phyloP scores from a whole-genome alignment of 2,888 invertebrate genomes.

The Leistus spinibarbis region DNA sequence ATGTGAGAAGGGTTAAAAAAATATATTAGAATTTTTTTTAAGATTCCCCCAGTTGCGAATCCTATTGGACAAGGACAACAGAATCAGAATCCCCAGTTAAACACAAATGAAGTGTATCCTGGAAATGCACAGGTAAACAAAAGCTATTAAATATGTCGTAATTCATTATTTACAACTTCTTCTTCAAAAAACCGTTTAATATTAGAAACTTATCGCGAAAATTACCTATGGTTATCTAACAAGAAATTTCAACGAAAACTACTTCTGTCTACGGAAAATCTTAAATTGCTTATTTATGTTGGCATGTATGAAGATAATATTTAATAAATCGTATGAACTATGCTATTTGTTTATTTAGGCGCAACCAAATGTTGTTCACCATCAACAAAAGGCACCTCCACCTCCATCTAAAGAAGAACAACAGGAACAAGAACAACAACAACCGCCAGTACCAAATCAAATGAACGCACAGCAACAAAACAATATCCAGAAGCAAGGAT shows the following conservation, averaged over 20 bases:
- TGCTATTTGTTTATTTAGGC: background rate
- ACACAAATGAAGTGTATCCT: conserved; percentile 42
- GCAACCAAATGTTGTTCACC: background rate
- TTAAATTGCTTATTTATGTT: too few relatives aligned
- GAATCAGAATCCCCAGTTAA: conserved; percentile 32
- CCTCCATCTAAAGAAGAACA: background rate
- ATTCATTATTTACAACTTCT: background rate
- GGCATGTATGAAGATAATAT: background rate
- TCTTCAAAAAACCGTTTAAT: background rate
- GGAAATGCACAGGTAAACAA: conserved; percentile 28
- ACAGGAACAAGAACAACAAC: conserved; percentile 43
- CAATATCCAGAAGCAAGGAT: conserved; percentile 41
- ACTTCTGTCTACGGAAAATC: too few relatives aligned
- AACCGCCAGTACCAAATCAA: conserved; percentile 40
- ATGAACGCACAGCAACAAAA: conserved; percentile 43
- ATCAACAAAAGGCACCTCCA: background rate
- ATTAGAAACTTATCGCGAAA: too few relatives aligned
- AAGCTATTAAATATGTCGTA: background rate
- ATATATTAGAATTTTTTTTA: background rate
- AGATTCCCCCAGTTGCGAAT: conserved; percentile 27
- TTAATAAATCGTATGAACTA: background rate
- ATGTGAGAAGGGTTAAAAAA: too few relatives aligned
- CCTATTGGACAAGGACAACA: conserved; percentile 14
- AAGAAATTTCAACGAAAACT: too few relatives aligned
- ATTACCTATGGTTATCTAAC: too few relatives aligned